A percentile compares a stretch with the other conserved stretches of the same genome.
phyloP scores from a whole-genome alignment of 2,113 vertebrate genomes.

The Trinectes maculatus region DNA sequence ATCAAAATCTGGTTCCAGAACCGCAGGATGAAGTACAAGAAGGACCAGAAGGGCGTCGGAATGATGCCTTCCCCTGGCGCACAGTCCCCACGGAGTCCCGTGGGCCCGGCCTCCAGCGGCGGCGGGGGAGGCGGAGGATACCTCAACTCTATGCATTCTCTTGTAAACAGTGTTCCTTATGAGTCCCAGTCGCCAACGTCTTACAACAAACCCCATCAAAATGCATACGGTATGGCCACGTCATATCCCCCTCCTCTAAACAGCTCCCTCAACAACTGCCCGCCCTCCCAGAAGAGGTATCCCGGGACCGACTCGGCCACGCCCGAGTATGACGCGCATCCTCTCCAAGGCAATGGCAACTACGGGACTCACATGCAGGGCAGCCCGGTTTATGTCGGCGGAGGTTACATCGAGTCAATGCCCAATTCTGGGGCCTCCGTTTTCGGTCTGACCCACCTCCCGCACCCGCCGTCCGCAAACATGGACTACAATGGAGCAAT shows the following conservation, averaged over 20 bases:
- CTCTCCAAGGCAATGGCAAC: constrained; percentile 91
- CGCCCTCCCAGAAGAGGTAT: constrained; percentile 93
- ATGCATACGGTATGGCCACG: constrained; percentile 89
- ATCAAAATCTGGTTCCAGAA: constrained; percentile 99
- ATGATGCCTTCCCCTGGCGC: constrained; percentile 96
- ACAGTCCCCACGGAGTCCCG: constrained; percentile 94
- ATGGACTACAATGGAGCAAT: constrained; percentile 95
- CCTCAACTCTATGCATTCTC: constrained; percentile 97
- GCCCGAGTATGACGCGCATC: constrained; percentile 92
- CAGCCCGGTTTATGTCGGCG: constrained; percentile 95
- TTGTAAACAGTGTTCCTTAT: constrained; percentile 94
- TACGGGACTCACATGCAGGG: constrained; percentile 96
- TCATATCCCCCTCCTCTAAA: constrained; percentile 90
- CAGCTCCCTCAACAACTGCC: constrained; percentile 90
- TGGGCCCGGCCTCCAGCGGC: constrained; percentile 85
- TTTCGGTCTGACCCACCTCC: constrained; percentile 93
- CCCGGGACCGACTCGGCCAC: constrained; percentile 88
- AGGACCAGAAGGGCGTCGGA: constrained; percentile 96
- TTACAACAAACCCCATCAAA: constrained; percentile 93
- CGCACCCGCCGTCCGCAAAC: constrained; percentile 89
- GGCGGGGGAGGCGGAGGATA: constrained; percentile 86
- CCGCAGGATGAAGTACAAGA: constrained; percentile 99
- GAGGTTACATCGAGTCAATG: constrained; percentile 94
- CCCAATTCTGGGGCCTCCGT: constrained; percentile 90
- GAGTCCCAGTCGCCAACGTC: constrained; percentile 93